These are phyloP conservation scores for Grapholita molesta DNA, from an alignment of 1,140 invertebrate genomes.

Conservation along the genomic window DNA sequence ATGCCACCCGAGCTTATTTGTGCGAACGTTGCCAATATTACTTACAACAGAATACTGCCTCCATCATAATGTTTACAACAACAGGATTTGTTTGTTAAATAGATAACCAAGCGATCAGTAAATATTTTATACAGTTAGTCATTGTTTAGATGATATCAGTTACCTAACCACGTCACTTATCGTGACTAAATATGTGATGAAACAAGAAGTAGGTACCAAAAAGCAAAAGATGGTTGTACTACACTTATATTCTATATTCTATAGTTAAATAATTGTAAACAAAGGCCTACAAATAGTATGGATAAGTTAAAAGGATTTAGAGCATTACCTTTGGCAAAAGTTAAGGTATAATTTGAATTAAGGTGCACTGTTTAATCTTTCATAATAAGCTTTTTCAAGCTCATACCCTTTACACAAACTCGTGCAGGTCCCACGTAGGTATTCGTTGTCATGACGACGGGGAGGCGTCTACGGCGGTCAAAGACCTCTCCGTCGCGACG, in stretches of 20 bases:
- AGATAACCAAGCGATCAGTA: neutral
- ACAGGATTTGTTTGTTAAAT: neutral
- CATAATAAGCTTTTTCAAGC: slow-evolving; percentile 38
- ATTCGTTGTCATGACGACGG: slow-evolving; percentile 56
- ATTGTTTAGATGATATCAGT: neutral
- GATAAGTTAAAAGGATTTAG: too few relatives aligned
- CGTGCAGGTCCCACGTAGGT: slow-evolving; percentile 45
- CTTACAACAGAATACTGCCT: slow-evolving; percentile 3
- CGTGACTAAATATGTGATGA: neutral
- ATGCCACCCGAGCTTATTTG: slow-evolving; percentile 36
- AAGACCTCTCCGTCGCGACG: slow-evolving; percentile 65
- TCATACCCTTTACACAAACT: slow-evolving; percentile 27
- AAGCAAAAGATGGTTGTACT: neutral
- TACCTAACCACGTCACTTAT: neutral
- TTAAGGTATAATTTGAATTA: slow-evolving; percentile 33
- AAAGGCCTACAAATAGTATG: too few relatives aligned
- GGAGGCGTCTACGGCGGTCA: slow-evolving; percentile 52
- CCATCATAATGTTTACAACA: neutral
- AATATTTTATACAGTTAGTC: neutral
- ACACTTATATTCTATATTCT: too few relatives aligned
- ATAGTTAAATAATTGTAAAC: too few relatives aligned
- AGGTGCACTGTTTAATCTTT: slow-evolving; percentile 27
- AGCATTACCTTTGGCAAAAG: slow-evolving; percentile 19
- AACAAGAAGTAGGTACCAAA: neutral
- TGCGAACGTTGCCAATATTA: slow-evolving; percentile 16